Percentiles rank a stretch among this genome's conserved stretches.
Conservation (phyloP, 2,888 invertebrate genomes). For the Melinaea marsaeus region DNA sequence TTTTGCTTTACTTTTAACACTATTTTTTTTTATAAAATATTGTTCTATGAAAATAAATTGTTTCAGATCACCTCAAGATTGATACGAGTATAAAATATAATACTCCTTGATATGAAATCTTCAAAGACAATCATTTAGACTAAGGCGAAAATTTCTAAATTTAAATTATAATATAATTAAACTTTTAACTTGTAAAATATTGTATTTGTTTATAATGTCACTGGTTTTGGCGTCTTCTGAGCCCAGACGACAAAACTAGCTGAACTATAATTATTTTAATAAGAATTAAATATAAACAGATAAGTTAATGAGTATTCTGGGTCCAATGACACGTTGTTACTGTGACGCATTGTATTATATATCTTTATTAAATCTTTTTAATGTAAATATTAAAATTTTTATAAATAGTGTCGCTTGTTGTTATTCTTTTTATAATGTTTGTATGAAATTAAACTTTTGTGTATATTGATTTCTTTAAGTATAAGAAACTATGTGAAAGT, state of each 20-base stretch:
- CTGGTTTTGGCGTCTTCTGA: conserved; percentile 67
- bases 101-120: background rate
- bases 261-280: conserved; percentile 5
- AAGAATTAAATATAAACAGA: background rate
- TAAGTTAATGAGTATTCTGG: conserved; percentile 1
- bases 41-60: background rate
- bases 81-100: background rate
- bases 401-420: background rate
- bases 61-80: background rate
- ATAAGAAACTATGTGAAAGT: background rate
- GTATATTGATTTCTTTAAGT: background rate
- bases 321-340: conserved; percentile 11
- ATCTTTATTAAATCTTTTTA: no score
- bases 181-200: conserved; percentile 13
- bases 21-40: no score
- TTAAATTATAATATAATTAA: background rate
- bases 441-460: conserved; percentile 1
- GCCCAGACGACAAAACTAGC: conserved; percentile 64
- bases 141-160: no score
- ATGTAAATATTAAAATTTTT: background rate
- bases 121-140: no score
- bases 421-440: conserved; percentile 1
- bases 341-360: background rate
- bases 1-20: no score
- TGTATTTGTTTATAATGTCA: conserved; percentile 3